Base-by-base conservation (phyloP, 2,888 invertebrate genomes). In the Agrotis segetum region DNA sequence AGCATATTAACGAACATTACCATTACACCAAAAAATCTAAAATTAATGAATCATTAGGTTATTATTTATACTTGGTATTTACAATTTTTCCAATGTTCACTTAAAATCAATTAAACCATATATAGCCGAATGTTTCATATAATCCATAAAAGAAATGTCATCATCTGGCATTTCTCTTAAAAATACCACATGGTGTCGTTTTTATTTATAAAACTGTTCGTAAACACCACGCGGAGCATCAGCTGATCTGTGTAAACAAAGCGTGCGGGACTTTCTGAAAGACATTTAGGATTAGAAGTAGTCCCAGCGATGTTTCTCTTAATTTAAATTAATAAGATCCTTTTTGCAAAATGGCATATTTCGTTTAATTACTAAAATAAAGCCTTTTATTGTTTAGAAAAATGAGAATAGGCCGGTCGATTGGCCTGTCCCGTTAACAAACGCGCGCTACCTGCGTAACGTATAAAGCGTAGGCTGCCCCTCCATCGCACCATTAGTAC, bases 321-420 rank as follows among this genome's bases (percentile, higher is more conserved):
- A 29, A 56, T 67, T 59, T n/a, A 62, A 59, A 62, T 59, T 1
- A 55, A 21, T 61, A 49, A 19, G 3, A 52, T 1, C 16, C 65
- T 69, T 58, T 70, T 77, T 69, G 73, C 62, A 69, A 71, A 40
- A 74, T 75, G 49, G 58, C 67, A 83, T 72, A 70, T 72, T 71
- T 67, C 66, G 76, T 74, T 79, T 85, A 85, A 87, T 87, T 85
- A 88, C 82, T 65, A 89, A 87, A 85, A 88, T 75, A 84, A 91
- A 90, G 88, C 89, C 90, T 92, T 91, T 93, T 93, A 93, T 94
- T 95, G 93, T 95, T 94, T 94, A 92, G 90, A 94, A 95, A 93
- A 95, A 95, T 93, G 92, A 93, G 94, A 95, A 95, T 95, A 95
- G 95, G 94, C 93, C 93, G 95, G 94, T 94, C 94, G 94, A 95